Conservation (phyloP, 2,888 invertebrate species). For the Macaria liturata region DNA sequence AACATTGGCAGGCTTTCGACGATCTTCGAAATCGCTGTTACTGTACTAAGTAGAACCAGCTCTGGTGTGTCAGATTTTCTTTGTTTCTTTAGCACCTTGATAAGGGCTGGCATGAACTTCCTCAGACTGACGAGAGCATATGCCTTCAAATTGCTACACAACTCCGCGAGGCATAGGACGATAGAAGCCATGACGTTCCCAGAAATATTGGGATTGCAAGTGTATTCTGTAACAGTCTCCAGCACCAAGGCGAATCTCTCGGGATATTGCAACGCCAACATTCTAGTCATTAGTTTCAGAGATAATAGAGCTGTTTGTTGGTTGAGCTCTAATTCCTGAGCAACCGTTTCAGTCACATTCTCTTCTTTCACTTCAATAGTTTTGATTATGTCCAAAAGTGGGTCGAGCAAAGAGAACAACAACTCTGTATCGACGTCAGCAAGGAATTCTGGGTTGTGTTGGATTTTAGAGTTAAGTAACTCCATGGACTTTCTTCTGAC, state of each 20-base stretch:
- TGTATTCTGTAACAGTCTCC: constrained; percentile 85
- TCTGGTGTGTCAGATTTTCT: constrained; percentile 84
- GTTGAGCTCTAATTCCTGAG: constrained; percentile 86
- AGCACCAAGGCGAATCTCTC: constrained; percentile 88
- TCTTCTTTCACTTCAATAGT: constrained; percentile 71
- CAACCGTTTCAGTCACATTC: constrained; percentile 49
- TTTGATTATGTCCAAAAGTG: constrained; percentile 84
- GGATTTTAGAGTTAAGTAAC: constrained; percentile 91
- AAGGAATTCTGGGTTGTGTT: constrained; percentile 85
- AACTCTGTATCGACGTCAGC: constrained; percentile 74
- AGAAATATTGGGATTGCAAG: constrained; percentile 73
- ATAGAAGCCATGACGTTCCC: constrained; percentile 89
- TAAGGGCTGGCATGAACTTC: constrained; percentile 90
- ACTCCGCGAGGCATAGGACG: constrained; percentile 90
- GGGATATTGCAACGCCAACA: constrained; percentile 86
- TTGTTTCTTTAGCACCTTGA: constrained; percentile 85
- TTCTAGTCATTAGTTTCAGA: constrained; percentile 91
- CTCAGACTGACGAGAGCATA: constrained; percentile 89
- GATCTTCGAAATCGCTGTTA: constrained; percentile 91
- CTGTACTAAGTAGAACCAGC: constrained; percentile 86
- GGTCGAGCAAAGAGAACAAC: constrained; percentile 84
- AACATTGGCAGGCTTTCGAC: constrained; percentile 92
- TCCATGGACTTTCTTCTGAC: constrained; percentile 93
- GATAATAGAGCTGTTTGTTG: constrained; percentile 93
- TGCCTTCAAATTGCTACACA: constrained; percentile 89